Base-by-base conservation (phyloP, 2,888 invertebrate genomes). In the Erebia palarica region DNA sequence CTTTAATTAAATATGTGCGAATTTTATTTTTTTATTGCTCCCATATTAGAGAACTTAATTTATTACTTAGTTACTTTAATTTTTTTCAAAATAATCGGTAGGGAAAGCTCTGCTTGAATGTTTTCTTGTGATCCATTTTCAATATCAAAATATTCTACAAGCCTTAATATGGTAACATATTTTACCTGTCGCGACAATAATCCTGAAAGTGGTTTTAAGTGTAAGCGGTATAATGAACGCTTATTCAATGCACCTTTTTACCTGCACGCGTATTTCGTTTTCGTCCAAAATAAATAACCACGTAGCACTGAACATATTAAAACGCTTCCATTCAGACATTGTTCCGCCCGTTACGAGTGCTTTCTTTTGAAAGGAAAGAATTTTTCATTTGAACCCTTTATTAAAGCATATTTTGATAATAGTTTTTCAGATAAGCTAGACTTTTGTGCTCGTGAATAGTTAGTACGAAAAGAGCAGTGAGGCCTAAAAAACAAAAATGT, bases 311-410 rank as follows among this genome's bases (percentile, higher is more conserved):
- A 60, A 70, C 66, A 66, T 66, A 66, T 70, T 70, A 66, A 70
- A 70, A 70, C 55, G 59, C 59, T 66, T 66, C 70, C 53, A 55
- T 66, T 70, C 55, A 67, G 36, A 67, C 66, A 70, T 66, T 70
- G 70, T 70, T 70, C 61, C 47, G 61, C 61, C 59, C 36, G 70
- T 70, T 70, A 70, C 49, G 67, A 42, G 53, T 59, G 67, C 66
- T 78, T 76, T 69, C 69, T 65, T 71, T 69, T 66, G 65, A 70
- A 75, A 73, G 68, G 72, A 78, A 82, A 83, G 78, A 84, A 85
- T 83, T 84, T 84, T 80, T 84, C 80, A 82, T 84, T 84, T 80
- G 72, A 77, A 69, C 79, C 73, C 73, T 75, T 74, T 74, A 77
- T 76, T 78, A 77, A 73, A 74, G 73, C 70, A 75, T 80, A 82